A percentile compares a stretch with the other conserved stretches of the same genome.
Evolutionary conservation across 2,797 vertebrate genomes (phyloP).

Genomic region (Etheostoma nigrum): DNA sequence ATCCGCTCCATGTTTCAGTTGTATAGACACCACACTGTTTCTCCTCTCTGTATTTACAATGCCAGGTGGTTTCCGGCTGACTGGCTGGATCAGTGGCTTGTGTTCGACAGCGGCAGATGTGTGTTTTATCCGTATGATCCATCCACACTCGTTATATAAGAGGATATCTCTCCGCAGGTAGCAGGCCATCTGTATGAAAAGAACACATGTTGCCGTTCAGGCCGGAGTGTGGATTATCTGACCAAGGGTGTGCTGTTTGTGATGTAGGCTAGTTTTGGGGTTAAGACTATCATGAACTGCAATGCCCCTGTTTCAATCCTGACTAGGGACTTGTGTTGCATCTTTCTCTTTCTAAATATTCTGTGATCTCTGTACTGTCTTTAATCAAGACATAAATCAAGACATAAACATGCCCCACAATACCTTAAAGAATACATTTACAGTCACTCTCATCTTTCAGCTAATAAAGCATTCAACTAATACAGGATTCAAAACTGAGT

Average conservation of each 20-base stretch:
- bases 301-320: not conserved
- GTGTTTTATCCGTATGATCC: constrained; percentile 68
- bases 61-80: constrained; percentile 60
- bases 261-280: not conserved
- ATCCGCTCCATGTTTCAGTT: constrained; percentile 17
- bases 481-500: not conserved
- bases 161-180: constrained; percentile 68
- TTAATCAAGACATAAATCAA: not conserved
- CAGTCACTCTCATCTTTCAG: not conserved
- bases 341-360: not conserved
- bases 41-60: constrained; percentile 31
- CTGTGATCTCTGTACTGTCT: not conserved
- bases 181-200: constrained; percentile 59
- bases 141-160: constrained; percentile 66
- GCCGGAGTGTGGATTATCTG: constrained; percentile 28
- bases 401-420: not conserved
- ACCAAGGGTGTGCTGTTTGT: not conserved
- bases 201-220: constrained; percentile 39
- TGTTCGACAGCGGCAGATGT: constrained; percentile 67
- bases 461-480: not conserved
- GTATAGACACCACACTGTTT: constrained; percentile 1
- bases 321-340: not conserved
- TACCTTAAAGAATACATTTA: not conserved
- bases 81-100: constrained; percentile 69
- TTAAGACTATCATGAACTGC: not conserved